These are phyloP conservation scores for Aptenodytes patagonicus DNA, from an alignment of 2,113 vertebrate species.

Conservation along the genomic window DNA sequence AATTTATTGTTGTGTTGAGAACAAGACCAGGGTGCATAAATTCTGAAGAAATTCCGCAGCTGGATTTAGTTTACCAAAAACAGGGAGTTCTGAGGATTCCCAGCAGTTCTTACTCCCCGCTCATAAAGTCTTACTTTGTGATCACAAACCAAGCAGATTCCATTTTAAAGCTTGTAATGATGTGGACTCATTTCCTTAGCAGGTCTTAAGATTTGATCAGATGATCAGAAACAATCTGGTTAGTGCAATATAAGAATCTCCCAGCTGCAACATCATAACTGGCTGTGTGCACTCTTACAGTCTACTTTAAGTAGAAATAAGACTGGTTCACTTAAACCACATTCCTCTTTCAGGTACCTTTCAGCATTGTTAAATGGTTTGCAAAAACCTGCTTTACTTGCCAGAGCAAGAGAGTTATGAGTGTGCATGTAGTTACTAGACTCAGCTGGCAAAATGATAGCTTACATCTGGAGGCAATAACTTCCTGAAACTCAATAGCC, in stretches of 20 bases:
- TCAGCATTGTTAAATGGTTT: background rate
- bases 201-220: background rate
- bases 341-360: background rate
- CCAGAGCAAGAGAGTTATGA: background rate
- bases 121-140: background rate
- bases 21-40: background rate
- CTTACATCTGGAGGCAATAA: conserved; percentile 18
- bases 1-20: background rate
- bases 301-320: background rate
- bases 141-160: background rate
- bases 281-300: background rate
- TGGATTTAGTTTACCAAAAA: background rate
- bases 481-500: background rate
- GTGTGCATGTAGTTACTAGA: background rate
- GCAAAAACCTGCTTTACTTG: background rate
- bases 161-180: background rate
- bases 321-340: background rate
- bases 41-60: background rate
- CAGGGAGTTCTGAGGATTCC: background rate
- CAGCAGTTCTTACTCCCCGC: background rate
- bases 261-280: background rate
- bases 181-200: background rate
- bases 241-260: background rate
- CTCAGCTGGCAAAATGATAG: background rate
- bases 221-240: background rate